Conservation (phyloP, 2,113 vertebrate genomes). For the Halcyon senegalensis region DNA sequence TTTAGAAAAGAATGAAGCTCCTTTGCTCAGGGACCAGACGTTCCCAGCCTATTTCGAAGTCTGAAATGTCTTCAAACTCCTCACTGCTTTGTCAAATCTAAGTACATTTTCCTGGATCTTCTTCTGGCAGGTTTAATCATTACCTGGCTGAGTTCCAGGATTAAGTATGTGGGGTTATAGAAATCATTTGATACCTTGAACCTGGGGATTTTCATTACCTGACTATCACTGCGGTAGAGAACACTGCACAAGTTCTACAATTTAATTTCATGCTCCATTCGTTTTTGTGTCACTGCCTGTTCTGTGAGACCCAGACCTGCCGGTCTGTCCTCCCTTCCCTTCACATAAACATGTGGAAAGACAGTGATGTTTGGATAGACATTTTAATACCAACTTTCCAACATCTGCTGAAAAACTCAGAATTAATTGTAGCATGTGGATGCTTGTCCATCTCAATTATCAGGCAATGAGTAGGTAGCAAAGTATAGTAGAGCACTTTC, state of each 20-base stretch:
- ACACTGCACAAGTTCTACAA: constrained; percentile 24
- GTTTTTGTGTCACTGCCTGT: constrained; percentile 37
- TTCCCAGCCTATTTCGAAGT: not conserved
- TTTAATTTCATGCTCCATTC: constrained; percentile 57
- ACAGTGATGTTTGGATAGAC: not conserved
- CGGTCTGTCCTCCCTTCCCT: not conserved
- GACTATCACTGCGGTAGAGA: not conserved
- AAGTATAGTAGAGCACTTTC: not conserved
- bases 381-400: constrained; percentile 17
- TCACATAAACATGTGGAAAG: constrained; percentile 39
- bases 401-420: constrained; percentile 13
- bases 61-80: not conserved
- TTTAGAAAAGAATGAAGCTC: not conserved
- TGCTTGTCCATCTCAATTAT: constrained; percentile 20
- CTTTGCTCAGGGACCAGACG: not conserved
- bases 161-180: not conserved
- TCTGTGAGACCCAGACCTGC: not conserved
- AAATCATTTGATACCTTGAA: constrained; percentile 37
- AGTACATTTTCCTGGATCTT: not conserved
- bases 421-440: not conserved
- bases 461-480: not conserved
- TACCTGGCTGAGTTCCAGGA: constrained; percentile 6
- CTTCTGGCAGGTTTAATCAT: not conserved
- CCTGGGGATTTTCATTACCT: constrained; percentile 33
- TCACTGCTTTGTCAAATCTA: not conserved